Percentiles rank a stretch among this genome's conserved stretches.
Conservation (phyloP, 2,797 vertebrate species). For the Petrocephalus schoutedeni region DNA sequence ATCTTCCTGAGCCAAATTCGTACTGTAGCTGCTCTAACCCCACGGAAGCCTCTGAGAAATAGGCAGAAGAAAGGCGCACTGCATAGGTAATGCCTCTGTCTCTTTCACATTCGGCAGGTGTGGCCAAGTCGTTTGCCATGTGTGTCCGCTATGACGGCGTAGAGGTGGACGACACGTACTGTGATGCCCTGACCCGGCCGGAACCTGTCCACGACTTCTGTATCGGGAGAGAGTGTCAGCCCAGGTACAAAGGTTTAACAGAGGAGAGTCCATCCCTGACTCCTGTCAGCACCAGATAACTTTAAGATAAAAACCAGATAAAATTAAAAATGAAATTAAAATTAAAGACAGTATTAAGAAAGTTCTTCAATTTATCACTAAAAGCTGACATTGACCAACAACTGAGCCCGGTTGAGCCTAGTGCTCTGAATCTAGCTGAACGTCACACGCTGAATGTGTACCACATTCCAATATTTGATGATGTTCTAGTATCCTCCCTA, state of each 20-base stretch:
- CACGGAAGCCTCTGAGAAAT: no score
- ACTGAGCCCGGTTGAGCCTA: background rate
- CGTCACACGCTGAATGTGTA: background rate
- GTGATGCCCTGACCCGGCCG: slow-evolving; percentile 85
- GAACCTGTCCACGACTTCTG: slow-evolving; percentile 97
- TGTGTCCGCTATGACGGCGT: slow-evolving; percentile 91
- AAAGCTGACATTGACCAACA: background rate
- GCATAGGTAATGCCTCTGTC: background rate
- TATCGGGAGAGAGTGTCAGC: slow-evolving; percentile 89
- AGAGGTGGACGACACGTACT: slow-evolving; percentile 89
- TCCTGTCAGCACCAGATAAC: background rate
- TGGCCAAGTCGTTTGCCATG: slow-evolving; percentile 84
- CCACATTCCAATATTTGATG: background rate
- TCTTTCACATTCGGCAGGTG: slow-evolving; percentile 59
- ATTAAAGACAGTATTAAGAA: background rate
- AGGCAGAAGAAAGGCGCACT: background rate
- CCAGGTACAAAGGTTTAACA: slow-evolving; percentile 66
- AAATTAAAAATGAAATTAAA: no score
- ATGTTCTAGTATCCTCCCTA: background rate
- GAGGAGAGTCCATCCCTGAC: background rate
- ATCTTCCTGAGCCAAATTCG: background rate
- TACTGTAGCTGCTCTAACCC: background rate
- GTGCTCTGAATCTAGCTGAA: background rate
- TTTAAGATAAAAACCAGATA: background rate
- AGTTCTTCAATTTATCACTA: background rate